phyloP scores from a whole-genome alignment of 2,888 invertebrate genomes.

The Lasius platythorax region DNA sequence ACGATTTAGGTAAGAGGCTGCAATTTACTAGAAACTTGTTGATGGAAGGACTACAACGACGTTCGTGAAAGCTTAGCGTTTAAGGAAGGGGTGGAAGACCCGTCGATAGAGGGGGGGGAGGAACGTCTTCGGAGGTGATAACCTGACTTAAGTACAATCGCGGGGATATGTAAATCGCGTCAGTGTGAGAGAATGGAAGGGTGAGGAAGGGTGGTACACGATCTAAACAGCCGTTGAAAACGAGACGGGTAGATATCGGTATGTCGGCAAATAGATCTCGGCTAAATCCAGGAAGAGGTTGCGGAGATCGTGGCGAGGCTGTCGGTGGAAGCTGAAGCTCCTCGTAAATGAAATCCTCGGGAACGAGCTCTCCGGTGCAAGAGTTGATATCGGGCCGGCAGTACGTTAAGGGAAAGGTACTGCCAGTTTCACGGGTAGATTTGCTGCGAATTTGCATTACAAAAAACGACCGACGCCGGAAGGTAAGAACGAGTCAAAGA shows the following conservation, averaged over 20 bases:
- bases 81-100: constrained; percentile 3
- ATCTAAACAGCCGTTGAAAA: constrained; percentile 74
- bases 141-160: constrained; percentile 65
- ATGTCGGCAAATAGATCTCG: constrained; percentile 71
- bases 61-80: constrained; percentile 10
- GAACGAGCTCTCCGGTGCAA: constrained; percentile 60
- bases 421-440: constrained; percentile 49
- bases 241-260: constrained; percentile 65
- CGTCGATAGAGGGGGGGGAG: background rate
- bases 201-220: constrained; percentile 38
- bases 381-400: constrained; percentile 63
- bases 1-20: constrained; percentile 80
- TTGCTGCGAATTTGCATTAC: constrained; percentile 67
- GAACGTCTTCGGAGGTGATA: constrained; percentile 51
- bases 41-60: constrained; percentile 43
- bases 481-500: constrained; percentile 55
- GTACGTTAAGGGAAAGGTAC: constrained; percentile 55
- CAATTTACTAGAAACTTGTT: constrained; percentile 75
- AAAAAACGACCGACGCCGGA: constrained; percentile 44
- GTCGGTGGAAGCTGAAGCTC: constrained; percentile 31
- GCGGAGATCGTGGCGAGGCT: constrained; percentile 30
- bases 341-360: constrained; percentile 75
- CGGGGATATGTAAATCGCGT: constrained; percentile 75
- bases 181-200: constrained; percentile 37
- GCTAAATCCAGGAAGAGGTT: constrained; percentile 60